phyloP scores from a whole-genome alignment of 2,113 vertebrate genomes.

The Scytalopus superciliaris region DNA sequence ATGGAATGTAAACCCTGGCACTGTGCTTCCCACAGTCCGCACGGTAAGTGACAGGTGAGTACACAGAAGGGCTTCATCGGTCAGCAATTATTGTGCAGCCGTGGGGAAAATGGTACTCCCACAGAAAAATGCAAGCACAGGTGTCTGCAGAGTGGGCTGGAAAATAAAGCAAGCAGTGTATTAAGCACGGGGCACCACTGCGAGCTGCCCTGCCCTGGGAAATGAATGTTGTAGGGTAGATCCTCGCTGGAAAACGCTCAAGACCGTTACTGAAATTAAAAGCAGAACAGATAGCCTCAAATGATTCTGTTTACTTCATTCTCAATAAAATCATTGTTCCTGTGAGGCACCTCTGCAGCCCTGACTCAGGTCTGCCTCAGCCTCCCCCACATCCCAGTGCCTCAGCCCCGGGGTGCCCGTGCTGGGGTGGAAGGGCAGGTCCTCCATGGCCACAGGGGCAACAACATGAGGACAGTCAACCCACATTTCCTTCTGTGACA shows the following conservation, averaged over 20 bases:
- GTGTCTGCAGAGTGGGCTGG: not conserved
- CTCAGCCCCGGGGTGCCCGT: rapidly evolving
- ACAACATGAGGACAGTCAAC: rapidly evolving
- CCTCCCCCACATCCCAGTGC: rapidly evolving
- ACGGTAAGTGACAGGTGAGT: not conserved
- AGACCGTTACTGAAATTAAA: not conserved
- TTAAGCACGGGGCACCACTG: not conserved
- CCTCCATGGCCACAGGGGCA: rapidly evolving
- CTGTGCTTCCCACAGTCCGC: not conserved
- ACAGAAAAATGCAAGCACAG: not conserved
- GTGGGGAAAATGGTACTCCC: not conserved
- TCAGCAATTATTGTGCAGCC: not conserved
- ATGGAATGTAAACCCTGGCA: not conserved
- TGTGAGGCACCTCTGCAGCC: rapidly evolving
- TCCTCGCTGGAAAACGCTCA: not conserved
- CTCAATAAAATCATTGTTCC: not conserved
- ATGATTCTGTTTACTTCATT: not conserved
- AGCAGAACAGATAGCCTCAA: not conserved
- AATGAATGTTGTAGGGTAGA: rapidly evolving
- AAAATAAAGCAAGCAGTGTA: not conserved
- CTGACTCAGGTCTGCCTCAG: not conserved
- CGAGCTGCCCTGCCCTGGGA: not conserved
- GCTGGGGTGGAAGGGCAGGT: rapidly evolving
- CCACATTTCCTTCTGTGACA: too few relatives aligned
- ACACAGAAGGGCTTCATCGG: not conserved